Percentiles rank a stretch among this genome's conserved stretches.
Evolutionary conservation across 2,888 invertebrate species (phyloP).

Genomic region (Drosophila algonquin): DNA sequence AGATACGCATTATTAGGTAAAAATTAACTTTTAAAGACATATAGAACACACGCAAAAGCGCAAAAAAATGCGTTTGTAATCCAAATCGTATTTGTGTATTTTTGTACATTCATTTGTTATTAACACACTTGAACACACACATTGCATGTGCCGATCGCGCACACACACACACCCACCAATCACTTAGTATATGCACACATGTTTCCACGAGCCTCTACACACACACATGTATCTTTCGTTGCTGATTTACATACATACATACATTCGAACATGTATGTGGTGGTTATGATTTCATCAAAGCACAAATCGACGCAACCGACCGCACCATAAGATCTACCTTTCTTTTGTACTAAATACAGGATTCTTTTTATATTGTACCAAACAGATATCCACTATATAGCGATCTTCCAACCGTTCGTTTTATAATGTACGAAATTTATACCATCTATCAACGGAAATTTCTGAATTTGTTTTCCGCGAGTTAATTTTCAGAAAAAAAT

Average conservation of each 20-base stretch:
- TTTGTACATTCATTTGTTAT: constrained; percentile 9
- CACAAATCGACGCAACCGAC: constrained; percentile 25
- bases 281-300: constrained; percentile 35
- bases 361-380: not conserved
- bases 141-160: not conserved
- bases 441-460: not conserved
- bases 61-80: not conserved
- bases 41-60: not conserved
- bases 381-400: not conserved
- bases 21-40: not conserved
- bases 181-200: constrained; percentile 5
- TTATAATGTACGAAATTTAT: not conserved
- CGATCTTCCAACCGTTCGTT: not conserved
- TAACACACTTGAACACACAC: not conserved
- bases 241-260: constrained; percentile 21
- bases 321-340: not conserved
- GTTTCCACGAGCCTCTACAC: constrained; percentile 17
- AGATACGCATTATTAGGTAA: not conserved
- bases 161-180: not conserved
- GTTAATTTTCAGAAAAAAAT: not conserved
- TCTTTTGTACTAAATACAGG: not conserved
- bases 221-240: constrained; percentile 25
- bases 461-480: not conserved
- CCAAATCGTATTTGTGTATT: not conserved
- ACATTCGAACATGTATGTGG: not conserved